Evolutionary conservation across 2,888 invertebrate species (phyloP).

Genomic region (Orthosia cruda): DNA sequence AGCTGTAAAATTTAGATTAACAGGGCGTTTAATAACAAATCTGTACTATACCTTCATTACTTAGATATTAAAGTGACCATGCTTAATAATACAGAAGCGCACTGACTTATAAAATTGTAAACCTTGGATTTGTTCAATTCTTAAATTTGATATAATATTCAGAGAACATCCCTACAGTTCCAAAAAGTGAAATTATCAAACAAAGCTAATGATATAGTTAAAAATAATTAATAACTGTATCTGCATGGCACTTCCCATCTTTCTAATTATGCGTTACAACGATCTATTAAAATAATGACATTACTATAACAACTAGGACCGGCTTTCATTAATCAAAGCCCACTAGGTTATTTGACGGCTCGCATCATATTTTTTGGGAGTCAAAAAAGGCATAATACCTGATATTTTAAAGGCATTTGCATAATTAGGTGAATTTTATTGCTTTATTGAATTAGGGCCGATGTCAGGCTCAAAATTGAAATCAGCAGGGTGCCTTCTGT

Average conservation of each 20-base stretch:
- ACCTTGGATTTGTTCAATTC: not conserved
- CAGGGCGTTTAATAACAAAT: not conserved
- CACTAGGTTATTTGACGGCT: constrained; percentile 83
- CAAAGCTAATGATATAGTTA: constrained; percentile 20
- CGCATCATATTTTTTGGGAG: constrained; percentile 86
- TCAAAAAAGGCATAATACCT: constrained; percentile 86
- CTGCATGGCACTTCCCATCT: constrained; percentile 75
- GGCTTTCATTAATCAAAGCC: constrained; percentile 85
- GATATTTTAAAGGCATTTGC: constrained; percentile 90
- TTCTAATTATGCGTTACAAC: constrained; percentile 81
- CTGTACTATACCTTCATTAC: not conserved
- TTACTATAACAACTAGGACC: constrained; percentile 80
- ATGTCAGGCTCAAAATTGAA: constrained; percentile 92
- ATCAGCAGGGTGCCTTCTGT: constrained; percentile 90
- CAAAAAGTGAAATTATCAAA: not conserved
- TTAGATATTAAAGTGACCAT: too few species aligned
- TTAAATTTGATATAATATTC: not conserved
- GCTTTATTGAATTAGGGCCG: constrained; percentile 92
- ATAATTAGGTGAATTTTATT: constrained; percentile 92
- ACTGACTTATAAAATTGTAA: not conserved
- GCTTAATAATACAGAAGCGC: not conserved
- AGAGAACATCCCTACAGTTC: not conserved
- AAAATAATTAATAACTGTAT: constrained; percentile 67
- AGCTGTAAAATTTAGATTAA: not conserved
- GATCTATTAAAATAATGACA: constrained; percentile 83